Percentiles rank a stretch among this genome's conserved stretches.
phyloP scores from a whole-genome alignment of 2,797 vertebrate species.

The Agapornis canus region DNA sequence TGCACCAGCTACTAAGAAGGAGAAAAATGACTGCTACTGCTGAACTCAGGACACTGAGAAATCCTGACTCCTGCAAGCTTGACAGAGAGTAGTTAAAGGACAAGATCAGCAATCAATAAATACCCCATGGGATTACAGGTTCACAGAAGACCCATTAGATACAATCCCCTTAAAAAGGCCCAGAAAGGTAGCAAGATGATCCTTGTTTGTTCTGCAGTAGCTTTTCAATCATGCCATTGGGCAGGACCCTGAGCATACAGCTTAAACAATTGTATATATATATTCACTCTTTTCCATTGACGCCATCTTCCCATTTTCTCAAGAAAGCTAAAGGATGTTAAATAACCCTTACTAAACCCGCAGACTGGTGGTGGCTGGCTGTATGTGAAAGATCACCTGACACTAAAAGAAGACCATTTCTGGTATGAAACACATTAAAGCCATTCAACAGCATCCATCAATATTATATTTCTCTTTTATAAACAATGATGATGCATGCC shows the following conservation, averaged over 20 bases:
- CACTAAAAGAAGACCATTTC: neutral
- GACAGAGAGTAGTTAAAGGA: slow-evolving; percentile 8
- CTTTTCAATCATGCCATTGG: neutral
- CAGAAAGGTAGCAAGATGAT: neutral
- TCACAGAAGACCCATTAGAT: neutral
- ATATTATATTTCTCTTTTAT: neutral
- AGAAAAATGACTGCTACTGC: too few relatives aligned
- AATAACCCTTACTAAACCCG: neutral
- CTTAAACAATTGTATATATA: neutral
- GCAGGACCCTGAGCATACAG: neutral
- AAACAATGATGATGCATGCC: neutral
- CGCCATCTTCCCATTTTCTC: neutral
- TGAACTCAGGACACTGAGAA: neutral
- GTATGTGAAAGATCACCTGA: neutral
- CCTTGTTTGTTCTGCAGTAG: neutral
- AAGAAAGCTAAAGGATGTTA: neutral
- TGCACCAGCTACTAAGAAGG: too few relatives aligned
- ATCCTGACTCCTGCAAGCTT: neutral
- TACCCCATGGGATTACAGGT: neutral
- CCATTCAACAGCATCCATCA: neutral
- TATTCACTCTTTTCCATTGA: neutral
- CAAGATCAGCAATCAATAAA: slow-evolving; percentile 7
- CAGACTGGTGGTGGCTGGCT: neutral
- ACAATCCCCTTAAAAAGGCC: neutral
- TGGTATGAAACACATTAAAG: neutral